Base-by-base conservation (phyloP, 2,888 invertebrate genomes). In the Diaphora mendica region DNA sequence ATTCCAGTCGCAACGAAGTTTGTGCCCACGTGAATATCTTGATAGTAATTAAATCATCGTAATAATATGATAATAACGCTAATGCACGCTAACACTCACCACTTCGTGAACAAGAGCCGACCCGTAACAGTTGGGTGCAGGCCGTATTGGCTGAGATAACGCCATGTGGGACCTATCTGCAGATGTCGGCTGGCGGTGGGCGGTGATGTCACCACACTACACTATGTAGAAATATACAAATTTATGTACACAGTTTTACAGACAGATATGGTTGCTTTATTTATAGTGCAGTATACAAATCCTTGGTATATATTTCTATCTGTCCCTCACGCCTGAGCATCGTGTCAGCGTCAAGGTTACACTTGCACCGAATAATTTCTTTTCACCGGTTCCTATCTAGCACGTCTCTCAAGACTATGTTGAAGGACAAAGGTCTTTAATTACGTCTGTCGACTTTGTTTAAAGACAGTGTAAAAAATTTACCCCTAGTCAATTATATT, bases 81-180 rank as follows among this genome's bases (percentile, higher is more conserved):
- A 75, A 72, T 70, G 42, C 48, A 67, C 33, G 59, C 51, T 70
- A 39, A 35, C 72, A 55, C 23, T 55, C 20, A 62, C 30, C 26
- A 72, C 72, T 72, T 64, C 72, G 72, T 69, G 35, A 59, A 48
- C 59, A 72, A 48, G 64, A 68, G 71, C 64, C 51, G 70, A 62
- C 64, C 30, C 26, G 8, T 33, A 68, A 70, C 70, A 66, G 67
- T 55, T 55, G 39, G 68, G n/a, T 55, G 55, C 8, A 4, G 23
- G 17, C n/a, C 26, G 3, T 55, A 30, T 30, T 30, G 5, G 33
- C 20, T 7, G 30, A n/a, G 35, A 39, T 30, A 68, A 30, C 39
- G 39, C 33, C 39, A 69, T 59, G 39, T 69, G 59, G 26, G 39
- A 33, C 35, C 33, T 51, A 5, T 55, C 33, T 51, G 17, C 20